Evolutionary conservation across 2,888 invertebrate species (phyloP).

Genomic region (Nemoura dubitans): DNA sequence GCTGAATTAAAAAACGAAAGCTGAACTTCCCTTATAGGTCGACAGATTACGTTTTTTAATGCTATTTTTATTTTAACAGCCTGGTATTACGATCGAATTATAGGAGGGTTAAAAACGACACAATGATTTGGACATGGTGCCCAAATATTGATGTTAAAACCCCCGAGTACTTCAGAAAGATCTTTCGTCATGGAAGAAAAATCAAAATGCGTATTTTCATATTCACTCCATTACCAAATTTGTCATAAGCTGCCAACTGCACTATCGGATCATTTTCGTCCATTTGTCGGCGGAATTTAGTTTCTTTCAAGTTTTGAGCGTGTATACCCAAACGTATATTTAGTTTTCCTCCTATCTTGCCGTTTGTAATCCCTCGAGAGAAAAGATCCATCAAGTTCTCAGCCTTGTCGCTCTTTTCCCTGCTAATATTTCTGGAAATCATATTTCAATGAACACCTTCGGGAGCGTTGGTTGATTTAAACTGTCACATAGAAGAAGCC

Average conservation of each 20-base stretch:
- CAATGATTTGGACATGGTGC: too few relatives aligned
- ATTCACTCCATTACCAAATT: too few relatives aligned
- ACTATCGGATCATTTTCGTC: background rate
- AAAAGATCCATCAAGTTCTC: background rate
- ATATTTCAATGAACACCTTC: constrained; percentile 30
- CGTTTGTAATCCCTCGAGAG: background rate
- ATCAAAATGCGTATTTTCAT: too few relatives aligned
- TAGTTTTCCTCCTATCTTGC: constrained; percentile 17
- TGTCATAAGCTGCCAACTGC: background rate
- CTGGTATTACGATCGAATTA: too few relatives aligned
- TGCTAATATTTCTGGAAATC: constrained; percentile 25
- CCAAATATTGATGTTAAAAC: too few relatives aligned
- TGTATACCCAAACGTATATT: constrained; percentile 21
- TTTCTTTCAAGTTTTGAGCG: background rate
- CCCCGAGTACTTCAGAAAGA: too few relatives aligned
- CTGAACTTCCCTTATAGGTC: too few relatives aligned
- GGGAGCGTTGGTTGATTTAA: constrained; percentile 13
- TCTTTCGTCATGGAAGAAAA: too few relatives aligned
- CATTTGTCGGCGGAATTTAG: constrained; percentile 29
- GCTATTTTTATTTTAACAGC: too few relatives aligned
- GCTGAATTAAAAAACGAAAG: too few relatives aligned
- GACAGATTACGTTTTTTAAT: too few relatives aligned
- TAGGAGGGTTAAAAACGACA: too few relatives aligned
- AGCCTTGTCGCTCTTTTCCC: background rate
- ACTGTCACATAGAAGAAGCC: background rate